phyloP scores from a whole-genome alignment of 2,113 vertebrate genomes.

The Nettapus auritus region DNA sequence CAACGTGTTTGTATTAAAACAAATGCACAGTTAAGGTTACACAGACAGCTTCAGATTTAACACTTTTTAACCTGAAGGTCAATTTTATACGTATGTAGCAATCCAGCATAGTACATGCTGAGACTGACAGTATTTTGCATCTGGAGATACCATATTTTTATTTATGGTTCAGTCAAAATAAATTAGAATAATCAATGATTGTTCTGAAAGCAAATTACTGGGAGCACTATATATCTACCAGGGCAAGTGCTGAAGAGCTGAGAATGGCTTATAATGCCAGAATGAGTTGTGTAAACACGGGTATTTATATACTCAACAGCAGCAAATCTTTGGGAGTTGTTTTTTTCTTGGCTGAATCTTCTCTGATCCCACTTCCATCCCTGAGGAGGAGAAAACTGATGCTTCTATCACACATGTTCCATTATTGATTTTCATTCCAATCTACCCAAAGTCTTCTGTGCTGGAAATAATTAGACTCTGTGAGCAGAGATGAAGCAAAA shows the following conservation, averaged over 20 bases:
- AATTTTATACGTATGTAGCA: background rate
- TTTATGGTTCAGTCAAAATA: slow-evolving; percentile 44
- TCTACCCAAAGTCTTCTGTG: slow-evolving; percentile 40
- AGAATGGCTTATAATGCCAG: background rate
- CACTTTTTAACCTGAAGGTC: background rate
- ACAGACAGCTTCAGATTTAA: background rate
- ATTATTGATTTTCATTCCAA: slow-evolving; percentile 61
- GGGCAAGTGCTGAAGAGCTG: slow-evolving; percentile 5
- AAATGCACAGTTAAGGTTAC: background rate
- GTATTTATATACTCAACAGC: slow-evolving; percentile 5
- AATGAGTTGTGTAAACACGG: slow-evolving; percentile 3
- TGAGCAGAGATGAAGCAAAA: slow-evolving; percentile 71
- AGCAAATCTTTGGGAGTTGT: background rate
- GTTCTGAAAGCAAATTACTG: slow-evolving; percentile 38
- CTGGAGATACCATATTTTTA: slow-evolving; percentile 18
- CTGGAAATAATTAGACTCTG: slow-evolving; percentile 70
- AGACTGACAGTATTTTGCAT: background rate
- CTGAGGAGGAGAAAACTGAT: slow-evolving; percentile 33
- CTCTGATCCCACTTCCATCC: slow-evolving; percentile 2
- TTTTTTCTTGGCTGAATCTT: background rate
- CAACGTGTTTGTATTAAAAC: background rate
- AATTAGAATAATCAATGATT: slow-evolving; percentile 27
- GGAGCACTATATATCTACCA: background rate
- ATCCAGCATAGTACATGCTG: background rate
- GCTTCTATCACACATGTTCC: slow-evolving; percentile 35